Evolutionary conservation across 2,797 vertebrate species (phyloP).

Genomic region (Diceros bicornis): DNA sequence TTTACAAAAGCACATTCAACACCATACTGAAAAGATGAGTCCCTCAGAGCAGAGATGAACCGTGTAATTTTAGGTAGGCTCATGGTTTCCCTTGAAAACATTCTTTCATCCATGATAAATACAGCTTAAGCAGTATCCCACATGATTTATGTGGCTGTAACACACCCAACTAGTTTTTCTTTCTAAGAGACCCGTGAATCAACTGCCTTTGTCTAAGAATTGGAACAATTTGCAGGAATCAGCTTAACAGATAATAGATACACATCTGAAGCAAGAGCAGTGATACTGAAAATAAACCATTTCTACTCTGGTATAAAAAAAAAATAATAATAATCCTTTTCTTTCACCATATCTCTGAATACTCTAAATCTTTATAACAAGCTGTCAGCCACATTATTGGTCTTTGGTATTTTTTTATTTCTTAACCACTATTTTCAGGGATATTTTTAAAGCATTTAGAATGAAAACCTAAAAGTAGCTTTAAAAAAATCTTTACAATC

Average conservation of each 20-base stretch:
- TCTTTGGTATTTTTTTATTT: conserved; percentile 25
- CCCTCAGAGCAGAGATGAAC: conserved; percentile 65
- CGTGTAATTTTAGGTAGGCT: conserved; percentile 60
- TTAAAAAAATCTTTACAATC: background rate
- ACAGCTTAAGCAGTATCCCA: conserved; percentile 64
- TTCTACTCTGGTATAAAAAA: conserved; percentile 43
- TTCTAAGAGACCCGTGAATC: conserved; percentile 76
- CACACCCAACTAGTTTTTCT: conserved; percentile 30
- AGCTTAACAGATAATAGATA: conserved; percentile 39
- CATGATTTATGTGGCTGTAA: conserved; percentile 57
- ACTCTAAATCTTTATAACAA: conserved; percentile 48
- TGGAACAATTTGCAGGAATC: conserved; percentile 57
- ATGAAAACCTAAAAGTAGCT: conserved; percentile 18
- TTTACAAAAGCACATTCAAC: background rate
- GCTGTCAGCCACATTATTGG: background rate
- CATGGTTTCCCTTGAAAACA: conserved; percentile 64
- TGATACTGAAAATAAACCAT: conserved; percentile 58
- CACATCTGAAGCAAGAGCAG: conserved; percentile 10
- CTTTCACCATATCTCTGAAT: background rate
- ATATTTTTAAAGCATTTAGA: conserved; percentile 16
- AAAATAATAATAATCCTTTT: conserved; percentile 46
- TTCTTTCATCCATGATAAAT: conserved; percentile 70
- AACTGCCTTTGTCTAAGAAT: conserved; percentile 62
- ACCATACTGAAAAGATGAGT: conserved; percentile 50
- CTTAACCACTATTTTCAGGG: conserved; percentile 19